Base-by-base conservation (phyloP, 1,140 invertebrate genomes). In the Cyphomyrmex costatus region DNA sequence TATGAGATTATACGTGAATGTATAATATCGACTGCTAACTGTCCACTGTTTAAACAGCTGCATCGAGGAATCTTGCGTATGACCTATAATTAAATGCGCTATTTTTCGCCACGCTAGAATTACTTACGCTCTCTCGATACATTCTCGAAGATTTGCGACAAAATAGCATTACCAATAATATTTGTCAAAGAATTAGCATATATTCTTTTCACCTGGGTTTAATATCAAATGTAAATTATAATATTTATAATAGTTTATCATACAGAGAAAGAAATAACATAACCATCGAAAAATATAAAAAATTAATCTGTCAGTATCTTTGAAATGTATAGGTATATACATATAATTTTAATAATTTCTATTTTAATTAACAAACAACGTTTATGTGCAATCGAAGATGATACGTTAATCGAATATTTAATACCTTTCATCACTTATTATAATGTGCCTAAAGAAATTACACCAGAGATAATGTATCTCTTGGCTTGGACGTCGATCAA, bases 71-170 rank as follows among this genome's bases (percentile, higher is more conserved):
- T 83, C 56, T 30, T 70, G 49, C 61, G 85, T 82, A 68, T 86
- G 77, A 73, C 85, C 74, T 68, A 82, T 73, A 83, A 88, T 88
- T 88, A 88, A 86, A 86, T 86, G 76, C 61, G 84, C 70, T 85
- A 80, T 88, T 88, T 88, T 88, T 88, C 87, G 87, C 84, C 85
- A 82, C 61, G 33, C 51, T 74, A 60, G 66, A 66, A 82, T 77
- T 74, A 27, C n/a, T 46, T 42, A 27, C 30, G 27, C 24, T 60
- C 27, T 65, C 24, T 58, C 24, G 51, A 56, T 51, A 42, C 66
- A 61, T 36, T 68, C 53, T 63, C 33, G 36, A 24, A 63, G 61
- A 60, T 14, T 12, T 24, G 7, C 1, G 24, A 60, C 12, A 61
- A 49, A 46, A 21, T 12, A 56, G n/a, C 27, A 12, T 51, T 24